Conservation (phyloP, 2,113 vertebrate genomes). For the Charina bottae region DNA sequence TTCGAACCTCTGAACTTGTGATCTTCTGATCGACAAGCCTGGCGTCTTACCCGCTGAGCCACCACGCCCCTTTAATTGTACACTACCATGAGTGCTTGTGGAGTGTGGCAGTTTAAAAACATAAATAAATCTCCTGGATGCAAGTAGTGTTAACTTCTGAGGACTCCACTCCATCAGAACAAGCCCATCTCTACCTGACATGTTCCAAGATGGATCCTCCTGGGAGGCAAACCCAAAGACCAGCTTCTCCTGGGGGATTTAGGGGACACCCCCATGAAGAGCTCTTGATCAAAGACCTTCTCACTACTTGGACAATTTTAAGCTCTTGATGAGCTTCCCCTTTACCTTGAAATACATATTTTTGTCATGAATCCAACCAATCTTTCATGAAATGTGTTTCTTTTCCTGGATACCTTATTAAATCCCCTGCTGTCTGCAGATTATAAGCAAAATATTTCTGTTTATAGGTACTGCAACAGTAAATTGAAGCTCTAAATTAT, state of each 20-base stretch:
- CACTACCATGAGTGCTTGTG: background rate
- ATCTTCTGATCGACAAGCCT: no score
- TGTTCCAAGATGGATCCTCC: background rate
- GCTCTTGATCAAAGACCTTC: background rate
- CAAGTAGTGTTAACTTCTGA: background rate
- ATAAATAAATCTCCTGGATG: background rate
- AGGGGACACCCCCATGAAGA: background rate
- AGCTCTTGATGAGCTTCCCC: background rate
- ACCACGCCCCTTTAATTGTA: background rate
- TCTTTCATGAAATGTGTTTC: background rate
- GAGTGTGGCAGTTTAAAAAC: background rate
- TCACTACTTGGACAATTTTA: background rate
- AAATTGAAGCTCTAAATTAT: background rate
- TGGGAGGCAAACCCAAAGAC: background rate
- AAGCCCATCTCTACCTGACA: background rate
- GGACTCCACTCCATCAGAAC: background rate
- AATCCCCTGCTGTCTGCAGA: background rate
- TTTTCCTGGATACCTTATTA: background rate
- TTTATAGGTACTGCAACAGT: background rate
- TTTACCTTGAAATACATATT: background rate
- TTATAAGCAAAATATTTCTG: background rate
- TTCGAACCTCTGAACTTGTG: no score
- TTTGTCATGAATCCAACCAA: background rate
- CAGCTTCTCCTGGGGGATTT: background rate
- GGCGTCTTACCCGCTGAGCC: no score